Evolutionary conservation across 1,140 invertebrate genomes (phyloP), one percentile per base, ranked within the genome.

Genomic region (Penaeus chinensis): DNA sequence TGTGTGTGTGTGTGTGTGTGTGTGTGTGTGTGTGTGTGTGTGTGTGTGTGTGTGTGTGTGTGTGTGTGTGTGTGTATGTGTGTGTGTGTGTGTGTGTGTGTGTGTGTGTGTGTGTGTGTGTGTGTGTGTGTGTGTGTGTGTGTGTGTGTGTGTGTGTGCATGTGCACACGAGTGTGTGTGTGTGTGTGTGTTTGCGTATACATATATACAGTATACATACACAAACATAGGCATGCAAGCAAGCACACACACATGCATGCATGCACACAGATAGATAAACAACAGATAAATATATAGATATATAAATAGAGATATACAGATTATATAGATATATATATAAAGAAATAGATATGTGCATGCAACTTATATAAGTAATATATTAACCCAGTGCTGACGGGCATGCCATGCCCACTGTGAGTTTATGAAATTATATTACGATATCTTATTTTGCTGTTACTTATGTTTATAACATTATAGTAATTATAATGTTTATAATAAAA

Each of bases 301-400:
- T 78, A n/a, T 42, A 27, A 7, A 10, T 37, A 11, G 42, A 8
- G 24, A 27, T 27, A 27, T 19, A 27, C 61, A 62, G 27, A 42
- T 19, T 78, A 78, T 78, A 78, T 78, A 78, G 11, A 78, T 78
- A 78, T 78, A 78, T 78, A 78, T 78, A 78, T 78, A 78, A 18
- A 78, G 32, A 78, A 37, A 78, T 78, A 78, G 32, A 78, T 78
- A 78, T 78, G 8, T 78, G 47, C 47, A 13, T 78, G 47, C 47
- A 13, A 32, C 32, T 27, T 27, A 76, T 13, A 22, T 24, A 11
- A 76, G 16, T 22, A 18, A 13, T 24, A 22, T 13, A 16, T 76
- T 13, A 16, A 76, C 13, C 71, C 27, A 19, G 13, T 13, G 71
- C 71, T 27, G 13, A 13, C 71, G 13, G 71, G 13, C 19, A 27